Evolutionary conservation across 2,888 invertebrate genomes (phyloP), one percentile per base, ranked within the genome.

Genomic region (Dascillus cervinus): DNA sequence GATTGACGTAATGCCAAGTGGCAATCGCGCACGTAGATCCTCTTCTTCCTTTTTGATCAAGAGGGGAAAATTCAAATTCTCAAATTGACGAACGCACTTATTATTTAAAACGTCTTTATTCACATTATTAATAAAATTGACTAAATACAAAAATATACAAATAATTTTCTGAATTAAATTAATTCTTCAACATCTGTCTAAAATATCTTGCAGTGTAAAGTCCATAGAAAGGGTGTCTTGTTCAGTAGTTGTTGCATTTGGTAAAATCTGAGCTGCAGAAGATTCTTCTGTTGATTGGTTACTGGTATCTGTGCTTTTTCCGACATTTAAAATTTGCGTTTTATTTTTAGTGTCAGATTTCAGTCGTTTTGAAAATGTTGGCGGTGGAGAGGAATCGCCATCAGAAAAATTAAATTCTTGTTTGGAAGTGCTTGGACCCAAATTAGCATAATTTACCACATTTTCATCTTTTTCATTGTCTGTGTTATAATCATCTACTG

Each of bases 1-100:
- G 47, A 53, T 50, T 55, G 56, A 56, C 55, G 56, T 58, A 53
- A 51, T 50, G 48, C 55, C 56, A 57, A 57, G 58, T 59, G 57
- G 59, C 59, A 59, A 46, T 40, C 38, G 55, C 49, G 49, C 48
- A 49, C 39, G 44, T 44, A 35, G 42, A 41, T 22, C 28, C 33
- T 32, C 29, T 32, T 32, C 29, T 29, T 32, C n/a, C 37, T 43
- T 37, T 26, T 26, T 31, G 10, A 6, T 9, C 9, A 11, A n/a
- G 12, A 10, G 50, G 46, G 52, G 43, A 43, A 46, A 44, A 40
- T 49, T 52, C 34, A 33, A 50, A 44, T 34, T 13, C 13, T 12
- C 5, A 6, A 8, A 17, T 17, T 8, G 8, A 17, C 17, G 17
- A 17, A 17, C 17, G 8, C 4, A 17, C 5, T 6, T 17, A 17